Evolutionary conservation across 2,888 invertebrate species (phyloP).

Genomic region (Dasysyrphus albostriatus): DNA sequence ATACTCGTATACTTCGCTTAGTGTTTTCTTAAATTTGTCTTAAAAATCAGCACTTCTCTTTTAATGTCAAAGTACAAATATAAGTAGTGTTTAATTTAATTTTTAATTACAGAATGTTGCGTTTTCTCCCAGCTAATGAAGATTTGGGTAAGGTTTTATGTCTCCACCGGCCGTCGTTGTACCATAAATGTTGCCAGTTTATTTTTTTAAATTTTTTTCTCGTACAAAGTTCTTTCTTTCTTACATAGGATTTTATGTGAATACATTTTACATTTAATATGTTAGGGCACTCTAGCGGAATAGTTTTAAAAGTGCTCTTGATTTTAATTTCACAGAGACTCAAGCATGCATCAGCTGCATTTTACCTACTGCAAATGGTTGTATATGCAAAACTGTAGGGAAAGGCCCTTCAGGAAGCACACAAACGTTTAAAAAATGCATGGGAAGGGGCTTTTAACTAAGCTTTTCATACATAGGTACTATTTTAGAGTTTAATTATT

Average conservation of each 20-base stretch:
- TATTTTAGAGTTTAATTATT: slow-evolving; percentile 34
- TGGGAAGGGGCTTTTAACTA: slow-evolving; percentile 18
- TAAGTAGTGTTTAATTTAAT: too few species aligned
- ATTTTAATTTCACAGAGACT: slow-evolving; percentile 63
- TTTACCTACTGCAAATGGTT: slow-evolving; percentile 48
- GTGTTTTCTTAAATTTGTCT: too few species aligned
- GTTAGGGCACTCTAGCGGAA: slow-evolving; percentile 59
- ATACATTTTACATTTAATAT: slow-evolving; percentile 65
- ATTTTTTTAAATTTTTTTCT: slow-evolving; percentile 20
- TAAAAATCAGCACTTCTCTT: too few species aligned
- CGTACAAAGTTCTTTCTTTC: background rate
- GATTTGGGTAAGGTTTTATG: too few species aligned
- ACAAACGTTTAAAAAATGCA: slow-evolving; percentile 12
- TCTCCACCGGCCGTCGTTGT: too few species aligned
- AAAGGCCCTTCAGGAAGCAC: slow-evolving; percentile 33
- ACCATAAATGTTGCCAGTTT: too few species aligned
- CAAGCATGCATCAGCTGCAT: slow-evolving; percentile 40
- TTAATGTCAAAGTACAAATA: too few species aligned
- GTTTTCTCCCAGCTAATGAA: too few species aligned
- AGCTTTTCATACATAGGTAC: slow-evolving; percentile 33
- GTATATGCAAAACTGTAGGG: slow-evolving; percentile 25
- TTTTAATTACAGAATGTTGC: too few species aligned
- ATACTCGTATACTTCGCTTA: too few species aligned
- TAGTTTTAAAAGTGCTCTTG: slow-evolving; percentile 52
- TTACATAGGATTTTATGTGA: slow-evolving; percentile 38